Percentiles rank a stretch among this genome's conserved stretches.
Evolutionary conservation across 2,888 invertebrate species (phyloP).

Genomic region (Elegia similella): DNA sequence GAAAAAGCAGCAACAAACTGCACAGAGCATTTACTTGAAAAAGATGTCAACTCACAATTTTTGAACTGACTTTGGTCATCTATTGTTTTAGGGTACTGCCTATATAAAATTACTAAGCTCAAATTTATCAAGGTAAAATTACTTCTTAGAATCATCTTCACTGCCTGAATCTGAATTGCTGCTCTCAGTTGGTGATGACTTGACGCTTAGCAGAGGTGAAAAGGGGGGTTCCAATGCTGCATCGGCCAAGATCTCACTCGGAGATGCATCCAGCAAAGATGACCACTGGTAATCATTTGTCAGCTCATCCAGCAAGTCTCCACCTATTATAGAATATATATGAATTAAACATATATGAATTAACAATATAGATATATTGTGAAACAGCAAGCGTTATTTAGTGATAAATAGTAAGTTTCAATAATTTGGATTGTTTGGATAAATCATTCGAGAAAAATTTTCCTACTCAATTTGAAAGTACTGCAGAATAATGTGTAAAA

Average conservation of each 20-base stretch:
- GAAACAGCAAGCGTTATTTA: too few species aligned
- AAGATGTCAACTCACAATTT: too few species aligned
- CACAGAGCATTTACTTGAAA: too few species aligned
- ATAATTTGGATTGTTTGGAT: too few species aligned
- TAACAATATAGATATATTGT: neutral
- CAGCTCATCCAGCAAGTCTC: constrained; percentile 69
- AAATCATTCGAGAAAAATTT: too few species aligned
- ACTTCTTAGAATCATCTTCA: constrained; percentile 77
- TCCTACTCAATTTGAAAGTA: neutral
- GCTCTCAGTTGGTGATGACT: constrained; percentile 63
- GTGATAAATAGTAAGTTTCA: too few species aligned
- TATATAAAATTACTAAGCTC: too few species aligned
- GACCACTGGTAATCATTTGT: constrained; percentile 69
- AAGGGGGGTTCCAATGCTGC: constrained; percentile 65
- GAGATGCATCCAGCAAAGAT: constrained; percentile 68
- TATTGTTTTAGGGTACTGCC: too few species aligned
- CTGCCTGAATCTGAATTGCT: constrained; percentile 73
- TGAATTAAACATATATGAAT: neutral
- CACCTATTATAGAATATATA: constrained; percentile 40
- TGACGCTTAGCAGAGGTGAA: constrained; percentile 61
- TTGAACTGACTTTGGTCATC: too few species aligned
- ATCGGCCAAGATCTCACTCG: constrained; percentile 75
- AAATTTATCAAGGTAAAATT: constrained; percentile 22
- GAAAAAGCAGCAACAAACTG: too few species aligned
- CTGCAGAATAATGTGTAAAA: neutral